These are phyloP conservation scores for Tetranychus truncatus DNA, from an alignment of 2,888 invertebrate species.

Conservation along the genomic window DNA sequence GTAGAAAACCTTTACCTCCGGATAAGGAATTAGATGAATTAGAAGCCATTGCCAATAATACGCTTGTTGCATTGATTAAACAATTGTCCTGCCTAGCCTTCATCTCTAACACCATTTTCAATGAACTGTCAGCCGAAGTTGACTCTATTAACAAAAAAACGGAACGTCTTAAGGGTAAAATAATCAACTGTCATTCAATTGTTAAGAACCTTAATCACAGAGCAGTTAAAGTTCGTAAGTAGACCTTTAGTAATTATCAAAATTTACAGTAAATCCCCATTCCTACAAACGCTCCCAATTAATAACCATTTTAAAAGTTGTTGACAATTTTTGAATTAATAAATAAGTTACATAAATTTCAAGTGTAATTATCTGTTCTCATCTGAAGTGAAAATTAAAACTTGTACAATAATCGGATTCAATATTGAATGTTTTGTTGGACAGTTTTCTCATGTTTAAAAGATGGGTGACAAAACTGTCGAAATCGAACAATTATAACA, in stretches of 20 bases:
- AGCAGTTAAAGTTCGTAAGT: constrained; percentile 85
- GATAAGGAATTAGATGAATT: constrained; percentile 44
- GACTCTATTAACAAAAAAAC: constrained; percentile 54
- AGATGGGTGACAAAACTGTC: no score
- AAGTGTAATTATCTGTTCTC: no score
- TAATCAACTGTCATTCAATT: constrained; percentile 49
- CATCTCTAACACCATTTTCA: constrained; percentile 67
- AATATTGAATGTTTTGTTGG: no score
- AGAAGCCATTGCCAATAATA: constrained; percentile 62
- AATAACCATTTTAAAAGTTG: no score
- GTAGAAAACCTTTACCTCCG: constrained; percentile 42
- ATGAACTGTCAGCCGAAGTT: constrained; percentile 55
- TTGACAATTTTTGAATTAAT: no score
- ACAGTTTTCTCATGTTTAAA: no score
- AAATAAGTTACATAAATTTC: no score
- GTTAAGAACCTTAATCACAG: constrained; percentile 62
- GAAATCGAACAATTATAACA: no score
- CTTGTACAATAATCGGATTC: no score
- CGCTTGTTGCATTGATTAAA: constrained; percentile 56
- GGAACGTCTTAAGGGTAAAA: constrained; percentile 47
- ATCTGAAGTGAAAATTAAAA: no score
- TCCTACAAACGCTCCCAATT: no score
- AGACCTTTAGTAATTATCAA: not conserved
- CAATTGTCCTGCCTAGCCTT: constrained; percentile 67
- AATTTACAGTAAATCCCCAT: no score